Base-by-base conservation (phyloP, 2,797 vertebrate species). In the Melanotaenia pygmaea region DNA sequence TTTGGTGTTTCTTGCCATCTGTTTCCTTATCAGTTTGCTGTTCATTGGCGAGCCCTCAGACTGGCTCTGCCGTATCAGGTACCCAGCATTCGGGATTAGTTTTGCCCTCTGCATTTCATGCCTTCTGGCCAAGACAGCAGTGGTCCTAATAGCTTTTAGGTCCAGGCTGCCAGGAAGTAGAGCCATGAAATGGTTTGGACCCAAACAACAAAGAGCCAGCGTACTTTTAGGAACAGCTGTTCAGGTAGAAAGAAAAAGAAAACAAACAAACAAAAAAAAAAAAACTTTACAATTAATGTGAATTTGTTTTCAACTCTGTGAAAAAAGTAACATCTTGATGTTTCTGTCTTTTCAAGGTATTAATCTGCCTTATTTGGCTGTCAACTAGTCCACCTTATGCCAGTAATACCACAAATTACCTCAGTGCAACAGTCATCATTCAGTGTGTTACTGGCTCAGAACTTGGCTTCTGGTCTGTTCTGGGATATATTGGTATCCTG, bases 51-150 rank as follows among this genome's bases (percentile, higher is more conserved):
- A 91, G 76, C 94, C 94, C 34, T 91, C 92, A 16, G 69, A 90
- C 74, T 91, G 89, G 90, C 86, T 92, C 16, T 95, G 94, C 68
- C 79, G 72, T 12, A 70, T 93, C 70, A 89, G 92, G 35, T 93
- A 94, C 62, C 89, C 92, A 32, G 90, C 90, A 6, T 95, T 94
- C 62, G 93, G 92, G 32, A 85, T 95, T 67, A 93, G 92, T 79
- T 95, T 94, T 82, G 89, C 91, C 2, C 88, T 95, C 3, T 95
- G 94, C 60, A 92, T 94, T 61, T 94, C 93, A 58, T 94, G 94
- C 70, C 90, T 95, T 18, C 82, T 95, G 67, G 92, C 91, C 37
- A 95, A 94, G 80, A 94, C 94, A 45, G 68, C 85, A 1, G 93
- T 94, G 32, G 93, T 94, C 8, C 82, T 94, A 11, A 89, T 93